Conservation (phyloP, 2,797 vertebrate genomes). For the Scleropages formosus region DNA sequence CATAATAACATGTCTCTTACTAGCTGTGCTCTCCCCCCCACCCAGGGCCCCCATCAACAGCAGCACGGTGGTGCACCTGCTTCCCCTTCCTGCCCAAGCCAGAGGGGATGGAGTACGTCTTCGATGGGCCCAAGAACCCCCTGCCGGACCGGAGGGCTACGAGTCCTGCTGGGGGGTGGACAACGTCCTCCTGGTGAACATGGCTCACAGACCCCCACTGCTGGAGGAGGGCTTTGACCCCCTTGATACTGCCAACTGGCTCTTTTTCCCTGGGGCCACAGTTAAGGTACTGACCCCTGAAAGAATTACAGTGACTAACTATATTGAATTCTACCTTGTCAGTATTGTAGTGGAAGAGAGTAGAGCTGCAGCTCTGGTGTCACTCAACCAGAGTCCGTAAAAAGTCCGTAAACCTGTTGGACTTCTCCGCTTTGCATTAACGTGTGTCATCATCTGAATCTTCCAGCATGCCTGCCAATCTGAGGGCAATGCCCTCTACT, state of each 20-base stretch:
- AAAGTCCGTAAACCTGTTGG: not conserved
- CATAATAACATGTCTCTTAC: too few species aligned
- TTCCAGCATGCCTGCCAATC: slow-evolving; percentile 95
- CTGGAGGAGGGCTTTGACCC: slow-evolving; percentile 94
- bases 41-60: slow-evolving; percentile 86
- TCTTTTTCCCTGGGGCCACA: slow-evolving; percentile 96
- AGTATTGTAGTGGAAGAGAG: not conserved
- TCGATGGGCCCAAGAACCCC: slow-evolving; percentile 88
- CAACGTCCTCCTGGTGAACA: slow-evolving; percentile 88
- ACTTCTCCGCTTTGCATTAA: not conserved
- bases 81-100: slow-evolving; percentile 81
- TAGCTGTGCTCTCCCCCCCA: not conserved
- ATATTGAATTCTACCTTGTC: not conserved
- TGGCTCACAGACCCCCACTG: slow-evolving; percentile 80
- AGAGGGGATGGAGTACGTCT: slow-evolving; percentile 78
- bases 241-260: slow-evolving; percentile 94
- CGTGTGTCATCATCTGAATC: slow-evolving; percentile 23
- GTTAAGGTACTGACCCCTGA: slow-evolving; percentile 79
- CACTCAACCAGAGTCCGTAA: not conserved
- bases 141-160: slow-evolving; percentile 81
- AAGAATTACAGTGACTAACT: not conserved
- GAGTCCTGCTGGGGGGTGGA: slow-evolving; percentile 97
- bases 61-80: slow-evolving; percentile 88
- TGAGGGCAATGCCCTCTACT: slow-evolving; percentile 92
- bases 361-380: not conserved